Percentiles rank a stretch among this genome's conserved stretches.
Evolutionary conservation across 2,797 vertebrate species (phyloP).

Genomic region (Micrastur ruficollis): DNA sequence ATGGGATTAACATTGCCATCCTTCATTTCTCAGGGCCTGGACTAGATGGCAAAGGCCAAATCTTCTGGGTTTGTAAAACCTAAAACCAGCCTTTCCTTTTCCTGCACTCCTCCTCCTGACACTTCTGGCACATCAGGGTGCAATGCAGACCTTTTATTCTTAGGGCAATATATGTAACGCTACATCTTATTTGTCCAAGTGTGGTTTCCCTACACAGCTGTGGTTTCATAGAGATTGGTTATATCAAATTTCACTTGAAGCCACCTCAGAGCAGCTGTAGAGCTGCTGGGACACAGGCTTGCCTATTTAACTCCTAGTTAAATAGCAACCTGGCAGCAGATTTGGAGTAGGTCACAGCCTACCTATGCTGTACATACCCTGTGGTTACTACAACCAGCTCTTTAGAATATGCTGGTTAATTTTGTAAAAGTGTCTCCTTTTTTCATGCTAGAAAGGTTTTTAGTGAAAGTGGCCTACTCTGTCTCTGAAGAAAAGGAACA

Average conservation of each 20-base stretch:
- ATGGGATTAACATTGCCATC: background rate
- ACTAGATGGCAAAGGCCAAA: background rate
- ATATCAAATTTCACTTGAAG: background rate
- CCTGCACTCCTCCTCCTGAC: background rate
- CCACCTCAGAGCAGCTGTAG: background rate
- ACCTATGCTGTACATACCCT: background rate
- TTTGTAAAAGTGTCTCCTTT: background rate
- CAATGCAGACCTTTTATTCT: background rate
- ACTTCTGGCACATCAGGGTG: background rate
- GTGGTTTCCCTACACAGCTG: background rate
- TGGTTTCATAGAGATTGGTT: background rate
- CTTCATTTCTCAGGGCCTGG: background rate
- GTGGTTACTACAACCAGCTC: background rate
- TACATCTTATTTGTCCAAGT: background rate
- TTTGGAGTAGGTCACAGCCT: background rate
- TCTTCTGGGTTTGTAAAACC: background rate
- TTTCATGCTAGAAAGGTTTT: background rate
- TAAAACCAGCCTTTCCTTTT: background rate
- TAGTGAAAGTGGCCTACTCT: background rate
- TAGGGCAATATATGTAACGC: background rate
- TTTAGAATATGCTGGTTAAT: background rate
- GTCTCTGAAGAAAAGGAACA: constrained; percentile 12
- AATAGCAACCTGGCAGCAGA: background rate
- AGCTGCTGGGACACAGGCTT: background rate
- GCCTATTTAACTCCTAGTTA: background rate